Evolutionary conservation across 1,140 invertebrate species (phyloP).

Genomic region (Lasioglossum albipes): DNA sequence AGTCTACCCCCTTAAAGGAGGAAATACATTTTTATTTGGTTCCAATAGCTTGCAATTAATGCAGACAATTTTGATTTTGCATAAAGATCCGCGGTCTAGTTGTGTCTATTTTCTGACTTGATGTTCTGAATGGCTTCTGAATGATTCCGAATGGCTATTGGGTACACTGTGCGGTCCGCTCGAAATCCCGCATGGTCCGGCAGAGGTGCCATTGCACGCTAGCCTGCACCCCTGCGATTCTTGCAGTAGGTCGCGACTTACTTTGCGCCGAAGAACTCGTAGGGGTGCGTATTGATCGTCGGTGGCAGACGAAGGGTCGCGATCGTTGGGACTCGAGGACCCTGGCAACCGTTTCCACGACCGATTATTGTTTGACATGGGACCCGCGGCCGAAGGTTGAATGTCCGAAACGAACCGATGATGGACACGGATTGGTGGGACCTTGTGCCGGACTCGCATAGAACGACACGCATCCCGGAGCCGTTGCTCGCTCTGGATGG

Average conservation of each 20-base stretch:
- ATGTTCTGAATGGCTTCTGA: no score
- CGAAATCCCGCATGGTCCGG: no score
- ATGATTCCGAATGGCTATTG: no score
- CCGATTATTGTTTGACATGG: conserved; percentile 66
- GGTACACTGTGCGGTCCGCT: no score
- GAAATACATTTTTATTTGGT: no score
- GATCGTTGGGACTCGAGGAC: conserved; percentile 59
- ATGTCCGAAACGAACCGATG: conserved; percentile 51
- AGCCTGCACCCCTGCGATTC: conserved; percentile 1
- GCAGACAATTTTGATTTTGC: no score
- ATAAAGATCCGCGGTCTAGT: no score
- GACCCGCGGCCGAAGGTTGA: conserved; percentile 39
- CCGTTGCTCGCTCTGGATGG: conserved; percentile 82
- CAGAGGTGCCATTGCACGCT: no score
- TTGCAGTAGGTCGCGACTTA: conserved; percentile 48
- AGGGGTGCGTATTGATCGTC: conserved; percentile 68
- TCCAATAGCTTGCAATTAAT: no score
- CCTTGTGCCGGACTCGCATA: conserved; percentile 79
- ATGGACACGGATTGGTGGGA: conserved; percentile 84
- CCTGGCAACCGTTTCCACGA: conserved; percentile 73
- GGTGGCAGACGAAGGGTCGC: conserved; percentile 49
- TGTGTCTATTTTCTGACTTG: no score
- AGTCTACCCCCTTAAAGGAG: no score
- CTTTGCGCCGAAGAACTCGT: conserved; percentile 53
- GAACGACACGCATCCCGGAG: conserved; percentile 80